Evolutionary conservation across 2,797 vertebrate genomes (phyloP), one percentile per base, ranked within the genome.

Genomic region (Alauda arvensis): DNA sequence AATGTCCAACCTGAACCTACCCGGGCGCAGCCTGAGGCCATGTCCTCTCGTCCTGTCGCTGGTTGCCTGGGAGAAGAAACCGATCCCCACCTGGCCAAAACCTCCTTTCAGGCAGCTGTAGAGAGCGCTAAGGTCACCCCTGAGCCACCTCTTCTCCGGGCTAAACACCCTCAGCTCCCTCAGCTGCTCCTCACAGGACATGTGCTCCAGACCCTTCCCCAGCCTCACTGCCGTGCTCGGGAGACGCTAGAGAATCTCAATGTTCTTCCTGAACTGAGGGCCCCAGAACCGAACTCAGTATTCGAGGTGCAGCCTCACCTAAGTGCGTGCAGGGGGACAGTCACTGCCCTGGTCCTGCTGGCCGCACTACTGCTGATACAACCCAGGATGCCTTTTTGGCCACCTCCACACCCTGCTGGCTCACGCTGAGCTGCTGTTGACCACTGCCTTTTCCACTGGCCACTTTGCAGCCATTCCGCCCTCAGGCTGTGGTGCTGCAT

Each of bases 51-150:
- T 66, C 21, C 34, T 53, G 6, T 40, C 14, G 1, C 48, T 48
- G 18, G 1, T 42, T 37, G 13, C 55, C 26, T 9, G 26, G 15
- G 21, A 53, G 29, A 53, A 23, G 12, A 53, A 16, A 18, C 12
- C 4, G 25, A 23, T 3, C 25, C 39, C 6, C 3, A 7, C 14
- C 29, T 0, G 8, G 7, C 21, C 43, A 31, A 7, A 37, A 2
- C 2, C 9, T 49, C n/a, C 37, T 37, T 21, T 15, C 34, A 37
- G 37, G 42, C 6, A 8, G 5, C 1, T 34, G 16, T 25, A 56
- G 14, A 29, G 33, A 16, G n/a, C 2, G 2, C 4, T 31, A 8
- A 33, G 17, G 19, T 37, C 23, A 5, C 26, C 9, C 55, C 26
- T 4, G 48, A 43, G 42, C 31, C 6, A 3, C 40, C 33, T 20